Evolutionary conservation across 2,888 invertebrate genomes (phyloP), one percentile per base, ranked within the genome.

Genomic region (Tubulanus polymorphus): DNA sequence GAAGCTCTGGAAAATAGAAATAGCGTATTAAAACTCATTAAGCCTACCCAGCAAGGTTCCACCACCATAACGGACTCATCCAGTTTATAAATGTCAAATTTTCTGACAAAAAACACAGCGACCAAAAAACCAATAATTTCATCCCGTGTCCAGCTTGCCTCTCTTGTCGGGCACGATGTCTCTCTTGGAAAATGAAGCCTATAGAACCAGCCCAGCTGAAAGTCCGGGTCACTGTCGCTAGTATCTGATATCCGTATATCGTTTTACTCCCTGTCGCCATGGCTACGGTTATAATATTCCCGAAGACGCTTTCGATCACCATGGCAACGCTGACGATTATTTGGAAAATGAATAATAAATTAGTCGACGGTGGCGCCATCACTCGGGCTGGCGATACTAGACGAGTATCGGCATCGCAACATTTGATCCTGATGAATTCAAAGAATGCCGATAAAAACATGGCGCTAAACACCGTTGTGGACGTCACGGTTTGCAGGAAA

Each of bases 121-220:
- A 89, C 93, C 95, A 95, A 78, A 93, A 94, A 28, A 91, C 81
- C 2, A 96, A 82, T 8, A 96, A 81, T 2, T 93, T 88, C 52
- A 94, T 84, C 1, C 95, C 94, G 81, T 96, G 95, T 0, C 95
- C 94, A 61, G 92, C 88, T 6, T 93, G 93, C 18, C 90, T 84
- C 1, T 91, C 90, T 0, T 94, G 94, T 51, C 95, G 76, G 53
- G 89, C 83, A 62, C 87, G 83, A 67, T 87, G 84, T 55, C 91
- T 84, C 79, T 96, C 95, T 57, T 90, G 82, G 28, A 85, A 79
- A 48, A 94, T 84, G 51, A 96, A 81, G 63, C 86, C 84, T 29
- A 90, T 83, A 1, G 91, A 89, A 64, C 88, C 84, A 1, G 88
- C 87, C 84, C 91, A 95, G 18, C 69, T 67, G 12, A 71, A 45